Conservation (phyloP, 2,888 invertebrate species). For the Gasteruption jaculator region DNA sequence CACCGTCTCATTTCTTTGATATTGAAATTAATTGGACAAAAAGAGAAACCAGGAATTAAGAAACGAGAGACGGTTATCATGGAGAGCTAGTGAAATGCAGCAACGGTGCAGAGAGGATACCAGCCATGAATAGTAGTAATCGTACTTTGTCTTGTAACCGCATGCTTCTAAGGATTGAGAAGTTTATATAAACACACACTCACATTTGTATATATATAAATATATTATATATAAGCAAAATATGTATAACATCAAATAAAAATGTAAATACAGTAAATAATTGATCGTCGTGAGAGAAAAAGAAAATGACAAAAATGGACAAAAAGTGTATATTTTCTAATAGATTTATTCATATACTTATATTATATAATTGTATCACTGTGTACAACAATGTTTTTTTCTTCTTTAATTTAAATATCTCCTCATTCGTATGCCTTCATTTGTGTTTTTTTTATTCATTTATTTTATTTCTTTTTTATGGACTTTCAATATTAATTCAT, state of each 20-base stretch:
- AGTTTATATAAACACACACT: too few relatives aligned
- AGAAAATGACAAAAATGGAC: slow-evolving; percentile 18
- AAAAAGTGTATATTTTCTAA: slow-evolving; percentile 46
- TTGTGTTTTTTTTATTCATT: slow-evolving; percentile 48
- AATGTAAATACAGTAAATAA: slow-evolving; percentile 13
- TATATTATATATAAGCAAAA: too few relatives aligned
- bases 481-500: slow-evolving; percentile 41
- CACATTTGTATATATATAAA: too few relatives aligned
- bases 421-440: slow-evolving; percentile 44
- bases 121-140: too few relatives aligned
- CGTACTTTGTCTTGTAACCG: too few relatives aligned
- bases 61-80: slow-evolving; percentile 23
- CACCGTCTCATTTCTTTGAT: too few relatives aligned
- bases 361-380: slow-evolving; percentile 53
- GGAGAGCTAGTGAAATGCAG: slow-evolving; percentile 38
- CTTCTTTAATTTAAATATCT: slow-evolving; percentile 50
- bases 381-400: slow-evolving; percentile 53
- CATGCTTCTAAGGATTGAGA: too few relatives aligned
- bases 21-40: too few relatives aligned
- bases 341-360: slow-evolving; percentile 53
- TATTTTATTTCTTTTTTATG: slow-evolving; percentile 38
- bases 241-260: slow-evolving; percentile 21
- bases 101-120: slow-evolving; percentile 42
- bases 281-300: slow-evolving; percentile 8
- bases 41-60: too few relatives aligned